Evolutionary conservation across 2,888 invertebrate genomes (phyloP), one percentile per base, ranked within the genome.

Genomic region (Rugalucina vietnamica): DNA sequence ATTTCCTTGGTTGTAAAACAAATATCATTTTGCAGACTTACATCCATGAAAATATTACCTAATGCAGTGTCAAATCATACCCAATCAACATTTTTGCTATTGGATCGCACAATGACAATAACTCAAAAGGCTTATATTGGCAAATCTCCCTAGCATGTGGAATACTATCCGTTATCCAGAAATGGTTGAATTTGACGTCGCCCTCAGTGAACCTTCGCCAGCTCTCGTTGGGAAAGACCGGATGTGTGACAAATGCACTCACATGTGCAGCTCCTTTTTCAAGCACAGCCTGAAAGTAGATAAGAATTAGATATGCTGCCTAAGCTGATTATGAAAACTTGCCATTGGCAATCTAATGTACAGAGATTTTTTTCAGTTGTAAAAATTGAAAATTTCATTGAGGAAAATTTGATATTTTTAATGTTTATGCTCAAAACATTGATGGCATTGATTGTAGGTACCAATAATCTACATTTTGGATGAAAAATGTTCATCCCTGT

Each of bases 91-190:
- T 90, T 36, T 93, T 93, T 12, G 93, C 92, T 54, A 95, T 94
- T 36, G 93, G 90, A 4, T 90, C 92, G 76, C 93, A 91, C 43
- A 95, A 88, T 0, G 94, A 94, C 29, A 95, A 87, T 54, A 95
- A 88, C 81, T 91, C 90, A 87, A 95, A 95, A 3, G 95, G 95
- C 10, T 89, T 76, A 79, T 94, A 87, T 57, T 93, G 70, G 69
- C 92, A 90, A 36, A 95, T 94, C 12, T 91, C 91, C 10, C 75
- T 74, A 4, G 95, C 94, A 84, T 95, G 94, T 27, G 95, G 95
- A 0, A 95, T 85, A 3, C 95, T 94, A 82, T 95, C 95, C 1
- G 95, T 95, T 76, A 95, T 94, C 95, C 95, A 95, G 90, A 95
- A 95, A 73, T 92, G 91, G 70, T 93, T 87, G 79, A 95, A 94